These are phyloP conservation scores for Coregonus ussuriensis DNA, from an alignment of 2,797 vertebrate species.

Conservation along the genomic window DNA sequence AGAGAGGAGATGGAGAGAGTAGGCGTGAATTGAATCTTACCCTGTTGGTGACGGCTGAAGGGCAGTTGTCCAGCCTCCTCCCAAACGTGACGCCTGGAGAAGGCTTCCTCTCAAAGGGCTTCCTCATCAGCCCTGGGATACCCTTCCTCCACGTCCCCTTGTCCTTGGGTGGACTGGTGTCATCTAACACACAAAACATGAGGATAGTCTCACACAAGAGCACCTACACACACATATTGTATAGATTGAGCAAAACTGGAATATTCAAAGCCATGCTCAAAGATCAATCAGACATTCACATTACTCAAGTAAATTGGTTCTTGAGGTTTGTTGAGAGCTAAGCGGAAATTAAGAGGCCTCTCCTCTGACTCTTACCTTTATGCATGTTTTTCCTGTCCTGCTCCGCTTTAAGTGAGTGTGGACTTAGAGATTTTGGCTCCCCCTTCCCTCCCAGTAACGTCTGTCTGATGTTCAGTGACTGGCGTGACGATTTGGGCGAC, in stretches of 20 bases:
- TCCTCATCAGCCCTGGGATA: slow-evolving; percentile 91
- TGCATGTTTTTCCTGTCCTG: slow-evolving; percentile 83
- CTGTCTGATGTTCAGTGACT: slow-evolving; percentile 92
- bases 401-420: slow-evolving; percentile 89
- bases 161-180: slow-evolving; percentile 96
- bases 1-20: not conserved
- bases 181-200: slow-evolving; percentile 74
- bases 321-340: not conserved
- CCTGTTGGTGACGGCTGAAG: slow-evolving; percentile 90
- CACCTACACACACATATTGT: not conserved
- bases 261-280: not conserved
- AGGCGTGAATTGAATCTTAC: slow-evolving; percentile 66
- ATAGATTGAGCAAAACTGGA: not conserved
- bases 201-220: not conserved
- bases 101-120: slow-evolving; percentile 91
- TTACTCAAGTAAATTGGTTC: not conserved
- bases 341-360: not conserved
- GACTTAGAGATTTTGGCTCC: slow-evolving; percentile 81
- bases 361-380: slow-evolving; percentile 79
- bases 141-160: slow-evolving; percentile 91
- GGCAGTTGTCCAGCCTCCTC: slow-evolving; percentile 92
- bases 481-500: slow-evolving; percentile 88
- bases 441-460: slow-evolving; percentile 88
- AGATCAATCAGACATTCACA: not conserved
- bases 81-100: slow-evolving; percentile 89